A percentile compares a stretch with the other conserved stretches of the same genome.
phyloP scores from a whole-genome alignment of 2,888 invertebrate genomes.

The Sminthurinus aureus region DNA sequence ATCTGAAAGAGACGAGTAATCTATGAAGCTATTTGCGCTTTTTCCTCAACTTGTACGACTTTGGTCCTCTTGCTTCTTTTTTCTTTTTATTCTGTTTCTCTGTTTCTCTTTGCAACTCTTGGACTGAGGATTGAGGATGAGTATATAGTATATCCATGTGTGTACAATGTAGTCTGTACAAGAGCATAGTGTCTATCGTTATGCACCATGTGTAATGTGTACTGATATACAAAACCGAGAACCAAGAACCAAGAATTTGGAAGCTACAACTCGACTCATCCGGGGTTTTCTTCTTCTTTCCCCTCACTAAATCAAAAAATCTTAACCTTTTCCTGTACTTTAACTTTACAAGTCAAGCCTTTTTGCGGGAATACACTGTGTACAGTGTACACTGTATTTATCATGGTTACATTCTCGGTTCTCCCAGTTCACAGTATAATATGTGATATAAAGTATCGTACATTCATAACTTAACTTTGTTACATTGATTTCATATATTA shows the following conservation, averaged over 20 bases:
- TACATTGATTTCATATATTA: background rate
- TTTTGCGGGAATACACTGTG: background rate
- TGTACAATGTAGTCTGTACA: no score
- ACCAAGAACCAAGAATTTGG: background rate
- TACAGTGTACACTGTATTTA: background rate
- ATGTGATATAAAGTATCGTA: background rate
- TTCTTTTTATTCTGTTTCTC: background rate
- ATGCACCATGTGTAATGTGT: background rate
- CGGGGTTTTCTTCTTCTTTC: background rate
- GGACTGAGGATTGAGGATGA: no score
- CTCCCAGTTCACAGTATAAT: background rate
- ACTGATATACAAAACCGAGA: background rate
- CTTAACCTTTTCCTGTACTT: slow-evolving; percentile 12
- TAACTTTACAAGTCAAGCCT: slow-evolving; percentile 2
- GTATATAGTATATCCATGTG: background rate
- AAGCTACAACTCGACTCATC: background rate
- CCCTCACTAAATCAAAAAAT: slow-evolving; percentile 17
- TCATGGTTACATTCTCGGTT: background rate
- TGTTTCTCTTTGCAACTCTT: background rate
- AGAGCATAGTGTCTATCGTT: background rate
- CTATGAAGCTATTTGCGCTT: background rate
- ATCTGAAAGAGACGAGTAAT: background rate
- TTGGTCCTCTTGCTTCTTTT: background rate
- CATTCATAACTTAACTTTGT: slow-evolving; percentile 4
- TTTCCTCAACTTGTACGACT: background rate